Percentiles rank a stretch among this genome's conserved stretches.
phyloP scores from a whole-genome alignment of 2,888 invertebrate genomes.

The Lepidocyrtinus sp. region DNA sequence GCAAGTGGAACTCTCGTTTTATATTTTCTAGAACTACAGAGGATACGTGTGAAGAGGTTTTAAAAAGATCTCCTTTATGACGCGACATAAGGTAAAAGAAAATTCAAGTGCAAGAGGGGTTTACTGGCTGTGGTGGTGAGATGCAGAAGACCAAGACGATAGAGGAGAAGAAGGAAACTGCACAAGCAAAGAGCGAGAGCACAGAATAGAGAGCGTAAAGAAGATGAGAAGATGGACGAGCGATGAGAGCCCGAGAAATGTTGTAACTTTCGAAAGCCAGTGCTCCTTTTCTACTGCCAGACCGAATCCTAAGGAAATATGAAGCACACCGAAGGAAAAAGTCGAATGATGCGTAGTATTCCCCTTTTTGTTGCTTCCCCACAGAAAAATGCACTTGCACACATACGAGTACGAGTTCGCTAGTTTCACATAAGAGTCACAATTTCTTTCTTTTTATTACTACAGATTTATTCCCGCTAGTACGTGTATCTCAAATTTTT shows the following conservation, averaged over 20 bases:
- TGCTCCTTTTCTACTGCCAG: not conserved
- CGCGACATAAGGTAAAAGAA: conserved; percentile 21
- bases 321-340: not conserved
- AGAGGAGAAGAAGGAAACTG: not conserved
- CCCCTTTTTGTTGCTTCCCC: too few relatives aligned
- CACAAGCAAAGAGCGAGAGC: conserved; percentile 4
- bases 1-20: not conserved
- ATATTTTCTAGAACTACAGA: not conserved
- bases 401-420: too few relatives aligned
- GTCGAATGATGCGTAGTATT: too few relatives aligned
- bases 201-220: conserved; percentile 17
- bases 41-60: not conserved
- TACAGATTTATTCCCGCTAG: too few relatives aligned
- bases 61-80: not conserved
- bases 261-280: conserved; percentile 18
- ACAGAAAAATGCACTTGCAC: too few relatives aligned
- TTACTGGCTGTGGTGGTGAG: conserved; percentile 21
- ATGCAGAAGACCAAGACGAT: conserved; percentile 1
- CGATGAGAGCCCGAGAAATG: conserved; percentile 37
- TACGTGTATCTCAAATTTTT: too few relatives aligned
- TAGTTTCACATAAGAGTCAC: too few relatives aligned
- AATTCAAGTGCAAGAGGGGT: not conserved
- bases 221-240: conserved; percentile 4
- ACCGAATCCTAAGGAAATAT: not conserved
- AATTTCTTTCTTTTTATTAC: too few relatives aligned